These are phyloP conservation scores for Babyrousa celebensis DNA, from an alignment of 2,797 vertebrate genomes.

Conservation along the genomic window DNA sequence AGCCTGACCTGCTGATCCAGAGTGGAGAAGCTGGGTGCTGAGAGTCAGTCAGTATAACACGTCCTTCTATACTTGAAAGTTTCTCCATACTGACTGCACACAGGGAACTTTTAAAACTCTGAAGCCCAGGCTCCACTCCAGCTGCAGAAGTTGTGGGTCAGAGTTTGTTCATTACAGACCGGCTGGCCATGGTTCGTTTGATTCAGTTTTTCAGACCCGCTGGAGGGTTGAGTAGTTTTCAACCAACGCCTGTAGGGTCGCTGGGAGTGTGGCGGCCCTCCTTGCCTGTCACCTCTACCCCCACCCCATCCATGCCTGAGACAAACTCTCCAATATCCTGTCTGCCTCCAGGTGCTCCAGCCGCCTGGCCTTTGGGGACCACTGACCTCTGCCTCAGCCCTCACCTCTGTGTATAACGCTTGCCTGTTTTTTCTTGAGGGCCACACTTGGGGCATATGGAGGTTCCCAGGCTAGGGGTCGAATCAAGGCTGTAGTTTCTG, in stretches of 20 bases:
- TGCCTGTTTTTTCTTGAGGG: neutral
- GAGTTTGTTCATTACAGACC: neutral
- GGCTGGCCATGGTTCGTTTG: neutral
- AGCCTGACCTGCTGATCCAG: neutral
- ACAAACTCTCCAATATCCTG: neutral
- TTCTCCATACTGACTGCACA: neutral
- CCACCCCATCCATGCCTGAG: fast-evolving
- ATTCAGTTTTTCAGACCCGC: neutral
- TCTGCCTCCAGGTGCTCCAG: neutral
- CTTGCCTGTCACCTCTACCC: neutral
- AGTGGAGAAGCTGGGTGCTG: neutral
- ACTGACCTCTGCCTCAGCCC: neutral
- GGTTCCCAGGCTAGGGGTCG: too few species aligned
- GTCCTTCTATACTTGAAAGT: neutral
- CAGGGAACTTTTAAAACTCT: neutral
- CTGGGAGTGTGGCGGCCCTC: too few species aligned
- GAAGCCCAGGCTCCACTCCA: neutral
- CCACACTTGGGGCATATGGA: too few species aligned
- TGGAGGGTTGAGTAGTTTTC: neutral
- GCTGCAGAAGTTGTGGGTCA: neutral
- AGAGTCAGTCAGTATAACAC: too few species aligned
- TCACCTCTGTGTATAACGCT: neutral
- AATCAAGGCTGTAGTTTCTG: too few species aligned
- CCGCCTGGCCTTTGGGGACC: neutral
- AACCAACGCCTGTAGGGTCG: neutral